Conservation (phyloP, 2,888 invertebrate genomes). For the Eledona agricola region DNA sequence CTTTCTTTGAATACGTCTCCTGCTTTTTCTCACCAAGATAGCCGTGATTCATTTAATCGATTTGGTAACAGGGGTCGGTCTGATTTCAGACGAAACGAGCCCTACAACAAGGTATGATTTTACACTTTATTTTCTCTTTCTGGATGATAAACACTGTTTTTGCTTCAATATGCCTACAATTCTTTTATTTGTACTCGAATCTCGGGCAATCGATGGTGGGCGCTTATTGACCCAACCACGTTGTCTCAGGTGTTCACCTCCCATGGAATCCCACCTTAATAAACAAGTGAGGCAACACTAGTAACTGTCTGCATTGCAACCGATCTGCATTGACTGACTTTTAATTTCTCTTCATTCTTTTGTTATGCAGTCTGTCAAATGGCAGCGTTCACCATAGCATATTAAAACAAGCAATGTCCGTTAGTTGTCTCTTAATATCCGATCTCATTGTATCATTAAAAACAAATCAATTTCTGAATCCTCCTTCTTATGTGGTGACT, state of each 20-base stretch:
- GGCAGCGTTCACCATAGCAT: too few relatives aligned
- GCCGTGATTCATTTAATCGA: constrained; percentile 55
- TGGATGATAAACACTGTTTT: constrained; percentile 12
- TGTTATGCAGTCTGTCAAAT: constrained; percentile 1
- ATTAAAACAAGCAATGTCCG: too few relatives aligned
- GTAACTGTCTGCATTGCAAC: too few relatives aligned
- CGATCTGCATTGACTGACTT: constrained; percentile 11
- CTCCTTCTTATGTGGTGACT: too few relatives aligned
- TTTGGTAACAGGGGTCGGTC: constrained; percentile 59
- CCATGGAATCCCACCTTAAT: constrained; percentile 2
- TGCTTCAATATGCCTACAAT: constrained; percentile 5
- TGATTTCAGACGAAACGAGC: constrained; percentile 61
- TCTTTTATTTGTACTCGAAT: constrained; percentile 23
- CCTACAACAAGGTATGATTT: constrained; percentile 59
- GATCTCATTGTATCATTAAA: too few relatives aligned
- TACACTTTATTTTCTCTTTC: constrained; percentile 32
- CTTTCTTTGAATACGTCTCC: constrained; percentile 62
- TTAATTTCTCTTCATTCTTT: constrained; percentile 9
- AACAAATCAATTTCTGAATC: too few relatives aligned
- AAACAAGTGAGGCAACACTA: constrained; percentile 46
- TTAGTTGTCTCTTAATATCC: too few relatives aligned
- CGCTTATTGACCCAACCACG: constrained; percentile 27
- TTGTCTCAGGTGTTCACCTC: constrained; percentile 46
- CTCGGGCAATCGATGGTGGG: constrained; percentile 2
- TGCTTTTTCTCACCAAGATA: constrained; percentile 59